Evolutionary conservation across 2,888 invertebrate species (phyloP).

Genomic region (Pocota personata): DNA sequence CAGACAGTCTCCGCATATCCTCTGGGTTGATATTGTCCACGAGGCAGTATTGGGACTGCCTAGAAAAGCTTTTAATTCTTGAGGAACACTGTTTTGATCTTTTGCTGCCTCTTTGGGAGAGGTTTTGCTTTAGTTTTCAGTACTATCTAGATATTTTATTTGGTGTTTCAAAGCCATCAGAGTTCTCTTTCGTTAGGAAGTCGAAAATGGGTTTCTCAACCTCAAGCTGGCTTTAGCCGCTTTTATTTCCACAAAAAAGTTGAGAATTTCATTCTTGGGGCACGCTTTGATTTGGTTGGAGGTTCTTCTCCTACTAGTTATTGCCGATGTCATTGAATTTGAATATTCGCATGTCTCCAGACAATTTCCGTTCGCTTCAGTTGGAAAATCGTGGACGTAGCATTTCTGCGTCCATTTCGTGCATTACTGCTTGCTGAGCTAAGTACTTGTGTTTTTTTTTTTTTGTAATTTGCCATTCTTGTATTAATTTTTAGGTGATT

Average conservation of each 20-base stretch:
- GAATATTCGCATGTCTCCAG: background rate
- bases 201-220: background rate
- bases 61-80: conserved; percentile 81
- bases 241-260: conserved; percentile 71
- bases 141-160: conserved; percentile 44
- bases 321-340: conserved; percentile 9
- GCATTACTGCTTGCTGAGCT: conserved; percentile 40
- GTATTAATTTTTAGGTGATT: conserved; percentile 77
- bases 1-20: conserved; percentile 86
- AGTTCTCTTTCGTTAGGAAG: background rate
- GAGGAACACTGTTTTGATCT: conserved; percentile 79
- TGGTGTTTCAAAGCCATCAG: conserved; percentile 75
- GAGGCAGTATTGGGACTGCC: conserved; percentile 79
- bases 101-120: conserved; percentile 77
- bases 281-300: background rate
- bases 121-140: conserved; percentile 48
- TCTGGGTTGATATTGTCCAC: conserved; percentile 85
- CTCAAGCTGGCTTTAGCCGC: conserved; percentile 29
- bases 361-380: background rate
- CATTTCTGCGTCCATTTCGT: conserved; percentile 74
- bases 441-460: conserved; percentile 78
- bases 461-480: conserved; percentile 79
- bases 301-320: background rate
- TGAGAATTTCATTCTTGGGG: conserved; percentile 74
- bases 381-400: conserved; percentile 73